These are phyloP conservation scores for Rhopalosiphum maidis DNA, from an alignment of 1,140 invertebrate genomes.

Conservation along the genomic window DNA sequence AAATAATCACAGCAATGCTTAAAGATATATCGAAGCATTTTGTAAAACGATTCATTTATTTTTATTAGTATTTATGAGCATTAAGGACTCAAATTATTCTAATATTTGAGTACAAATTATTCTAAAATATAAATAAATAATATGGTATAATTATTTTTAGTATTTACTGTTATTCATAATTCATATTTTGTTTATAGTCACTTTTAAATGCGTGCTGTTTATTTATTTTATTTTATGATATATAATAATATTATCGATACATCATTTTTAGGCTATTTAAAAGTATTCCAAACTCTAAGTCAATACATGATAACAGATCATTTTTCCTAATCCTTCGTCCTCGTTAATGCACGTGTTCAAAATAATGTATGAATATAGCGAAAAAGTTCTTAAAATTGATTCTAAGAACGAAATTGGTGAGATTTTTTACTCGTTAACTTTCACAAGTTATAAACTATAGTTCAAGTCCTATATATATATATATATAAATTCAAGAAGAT, in stretches of 20 bases:
- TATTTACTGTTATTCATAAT: too few relatives aligned
- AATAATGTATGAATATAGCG: background rate
- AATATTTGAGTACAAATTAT: background rate
- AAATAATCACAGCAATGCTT: background rate
- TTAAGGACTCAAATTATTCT: background rate
- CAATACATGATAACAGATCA: background rate
- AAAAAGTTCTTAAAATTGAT: background rate
- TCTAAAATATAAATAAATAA: background rate
- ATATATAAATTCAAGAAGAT: background rate
- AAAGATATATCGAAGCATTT: background rate
- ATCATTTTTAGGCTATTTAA: background rate
- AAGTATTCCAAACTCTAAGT: background rate
- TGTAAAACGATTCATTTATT: background rate
- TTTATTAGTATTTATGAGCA: background rate
- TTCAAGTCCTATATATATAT: too few relatives aligned
- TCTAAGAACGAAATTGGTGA: background rate
- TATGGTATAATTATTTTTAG: background rate
- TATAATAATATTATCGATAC: background rate
- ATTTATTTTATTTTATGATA: background rate
- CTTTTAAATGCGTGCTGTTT: too few relatives aligned
- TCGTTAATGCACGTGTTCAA: background rate
- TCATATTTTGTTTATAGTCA: too few relatives aligned
- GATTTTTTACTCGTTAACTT: background rate
- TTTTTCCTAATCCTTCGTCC: background rate
- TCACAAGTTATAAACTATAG: background rate